Conservation (phyloP, 1,140 invertebrate genomes). For the Paramacrobiotus metropolitanus region DNA sequence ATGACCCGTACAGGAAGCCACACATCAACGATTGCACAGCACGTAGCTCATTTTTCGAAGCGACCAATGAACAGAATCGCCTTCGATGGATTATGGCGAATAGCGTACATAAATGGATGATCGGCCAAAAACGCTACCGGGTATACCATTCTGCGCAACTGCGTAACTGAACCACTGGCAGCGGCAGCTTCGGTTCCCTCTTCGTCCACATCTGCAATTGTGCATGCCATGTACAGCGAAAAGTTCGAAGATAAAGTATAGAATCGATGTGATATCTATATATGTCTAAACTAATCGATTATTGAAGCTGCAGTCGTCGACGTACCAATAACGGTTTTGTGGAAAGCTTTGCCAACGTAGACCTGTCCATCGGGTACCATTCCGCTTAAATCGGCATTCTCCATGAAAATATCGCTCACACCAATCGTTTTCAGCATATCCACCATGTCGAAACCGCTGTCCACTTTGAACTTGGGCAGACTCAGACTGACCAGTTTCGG, state of each 20-base stretch:
- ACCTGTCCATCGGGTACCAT: neutral
- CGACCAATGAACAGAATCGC: neutral
- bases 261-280: neutral
- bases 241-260: neutral
- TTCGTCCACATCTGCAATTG: conserved; percentile 6
- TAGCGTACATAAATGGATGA: neutral
- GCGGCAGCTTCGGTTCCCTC: conserved; percentile 8
- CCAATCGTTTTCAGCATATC: neutral
- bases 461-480: neutral
- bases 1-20: too few relatives aligned
- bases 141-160: neutral
- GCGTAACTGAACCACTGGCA: neutral
- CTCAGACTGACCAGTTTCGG: neutral
- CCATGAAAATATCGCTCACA: neutral
- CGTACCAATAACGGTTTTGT: neutral
- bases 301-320: too few relatives aligned
- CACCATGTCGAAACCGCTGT: neutral
- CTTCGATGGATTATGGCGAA: neutral
- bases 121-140: neutral
- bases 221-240: neutral
- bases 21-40: too few relatives aligned
- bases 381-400: neutral
- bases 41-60: too few relatives aligned
- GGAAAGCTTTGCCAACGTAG: neutral
- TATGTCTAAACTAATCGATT: too few relatives aligned